Percentiles rank a stretch among this genome's conserved stretches.
Conservation (phyloP, 1,140 invertebrate species). For the Drosophila oshimai region DNA sequence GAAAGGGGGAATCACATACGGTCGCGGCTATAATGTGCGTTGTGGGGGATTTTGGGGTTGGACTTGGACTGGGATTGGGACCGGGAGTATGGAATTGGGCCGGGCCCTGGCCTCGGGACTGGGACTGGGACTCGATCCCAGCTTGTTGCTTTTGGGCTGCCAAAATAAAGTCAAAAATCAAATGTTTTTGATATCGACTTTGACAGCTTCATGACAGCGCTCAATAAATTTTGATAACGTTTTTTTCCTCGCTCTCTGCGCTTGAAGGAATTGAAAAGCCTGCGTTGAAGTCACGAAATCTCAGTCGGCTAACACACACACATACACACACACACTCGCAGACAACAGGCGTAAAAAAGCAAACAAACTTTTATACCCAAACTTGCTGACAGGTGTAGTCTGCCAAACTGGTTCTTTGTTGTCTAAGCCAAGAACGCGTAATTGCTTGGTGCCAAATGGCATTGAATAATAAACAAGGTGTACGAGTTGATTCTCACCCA, state of each 20-base stretch:
- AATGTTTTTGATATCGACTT: slow-evolving; percentile 81
- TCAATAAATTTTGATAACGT: slow-evolving; percentile 81
- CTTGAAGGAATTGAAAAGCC: slow-evolving; percentile 57
- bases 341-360: slow-evolving; percentile 46
- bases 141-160: slow-evolving; percentile 67
- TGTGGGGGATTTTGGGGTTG: slow-evolving; percentile 3
- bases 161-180: slow-evolving; percentile 81
- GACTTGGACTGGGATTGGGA: slow-evolving; percentile 1
- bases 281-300: slow-evolving; percentile 56
- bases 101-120: slow-evolving; percentile 6
- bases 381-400: slow-evolving; percentile 63
- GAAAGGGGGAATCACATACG: slow-evolving; percentile 56
- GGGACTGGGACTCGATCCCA: background rate
- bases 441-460: slow-evolving; percentile 60
- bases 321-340: background rate
- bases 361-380: slow-evolving; percentile 46
- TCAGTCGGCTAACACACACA: slow-evolving; percentile 36
- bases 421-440: slow-evolving; percentile 63
- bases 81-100: slow-evolving; percentile 8
- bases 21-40: slow-evolving; percentile 57
- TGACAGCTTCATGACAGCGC: slow-evolving; percentile 82
- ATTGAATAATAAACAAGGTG: slow-evolving; percentile 67
- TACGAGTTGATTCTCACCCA: background rate
- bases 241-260: slow-evolving; percentile 6
- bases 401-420: slow-evolving; percentile 13